These are phyloP conservation scores for Caprella mutica DNA, from an alignment of 2,888 invertebrate genomes.

Conservation along the genomic window DNA sequence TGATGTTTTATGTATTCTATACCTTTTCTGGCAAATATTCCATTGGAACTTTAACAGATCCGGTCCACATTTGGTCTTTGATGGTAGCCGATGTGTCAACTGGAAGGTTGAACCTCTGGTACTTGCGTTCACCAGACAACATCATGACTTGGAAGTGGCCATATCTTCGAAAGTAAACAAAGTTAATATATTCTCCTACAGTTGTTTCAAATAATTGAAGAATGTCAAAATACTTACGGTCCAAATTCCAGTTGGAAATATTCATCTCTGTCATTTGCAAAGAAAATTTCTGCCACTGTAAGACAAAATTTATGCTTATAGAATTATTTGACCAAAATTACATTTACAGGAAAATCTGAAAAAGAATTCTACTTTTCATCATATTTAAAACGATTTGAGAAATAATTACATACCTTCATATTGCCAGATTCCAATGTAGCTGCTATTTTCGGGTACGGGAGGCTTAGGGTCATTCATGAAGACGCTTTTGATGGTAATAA, in stretches of 20 bases:
- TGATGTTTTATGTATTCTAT: no score
- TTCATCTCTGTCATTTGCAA: constrained; percentile 28
- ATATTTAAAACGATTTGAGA: not conserved
- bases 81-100: not conserved
- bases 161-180: not conserved
- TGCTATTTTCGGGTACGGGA: not conserved
- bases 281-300: constrained; percentile 33
- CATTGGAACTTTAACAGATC: not conserved
- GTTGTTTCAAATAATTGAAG: no score
- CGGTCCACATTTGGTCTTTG: not conserved
- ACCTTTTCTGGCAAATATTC: not conserved
- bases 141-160: not conserved
- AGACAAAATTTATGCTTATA: no score
- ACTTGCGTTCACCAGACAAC: not conserved
- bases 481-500: not conserved
- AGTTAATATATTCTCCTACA: no score
- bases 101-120: not conserved
- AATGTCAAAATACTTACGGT: constrained; percentile 26
- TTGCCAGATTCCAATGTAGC: constrained; percentile 24
- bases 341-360: no score
- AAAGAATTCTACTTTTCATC: not conserved
- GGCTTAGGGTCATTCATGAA: not conserved
- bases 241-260: constrained; percentile 32
- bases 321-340: no score
- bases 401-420: constrained; percentile 19